These are phyloP conservation scores for Peromyscus eremicus DNA, from an alignment of 2,797 vertebrate species.

Conservation along the genomic window DNA sequence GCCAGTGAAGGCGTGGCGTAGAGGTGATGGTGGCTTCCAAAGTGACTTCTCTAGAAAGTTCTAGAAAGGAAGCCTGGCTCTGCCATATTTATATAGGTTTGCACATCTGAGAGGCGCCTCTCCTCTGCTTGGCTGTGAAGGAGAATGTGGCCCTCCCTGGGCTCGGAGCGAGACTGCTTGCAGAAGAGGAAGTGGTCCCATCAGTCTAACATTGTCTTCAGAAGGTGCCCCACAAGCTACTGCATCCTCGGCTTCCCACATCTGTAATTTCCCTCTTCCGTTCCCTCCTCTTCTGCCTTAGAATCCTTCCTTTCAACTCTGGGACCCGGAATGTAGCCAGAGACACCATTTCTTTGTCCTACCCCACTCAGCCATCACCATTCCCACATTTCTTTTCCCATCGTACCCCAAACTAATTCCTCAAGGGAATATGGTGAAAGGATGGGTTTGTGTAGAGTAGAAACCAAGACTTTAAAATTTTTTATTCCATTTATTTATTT, in stretches of 20 bases:
- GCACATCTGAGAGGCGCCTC: not conserved
- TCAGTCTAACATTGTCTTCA: rapidly evolving
- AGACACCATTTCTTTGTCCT: not conserved
- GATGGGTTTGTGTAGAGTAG: not conserved
- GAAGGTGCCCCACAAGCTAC: not conserved
- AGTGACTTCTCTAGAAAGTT: not conserved
- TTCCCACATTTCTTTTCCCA: not conserved
- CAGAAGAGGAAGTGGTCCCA: not conserved
- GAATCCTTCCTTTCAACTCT: not conserved
- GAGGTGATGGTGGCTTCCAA: not conserved
- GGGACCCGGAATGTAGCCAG: not conserved
- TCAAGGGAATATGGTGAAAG: too few relatives aligned
- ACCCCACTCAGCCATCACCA: rapidly evolving
- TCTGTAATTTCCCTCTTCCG: too few relatives aligned
- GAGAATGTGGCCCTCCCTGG: not conserved
- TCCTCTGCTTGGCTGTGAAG: not conserved
- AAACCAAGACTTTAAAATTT: not conserved
- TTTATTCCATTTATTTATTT: not conserved
- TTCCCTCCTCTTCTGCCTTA: not conserved
- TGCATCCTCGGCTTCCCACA: not conserved
- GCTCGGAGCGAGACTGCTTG: too few relatives aligned
- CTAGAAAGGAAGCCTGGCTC: not conserved
- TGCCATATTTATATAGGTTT: not conserved
- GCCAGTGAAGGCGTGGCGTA: rapidly evolving
- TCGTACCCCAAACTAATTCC: not conserved